These are phyloP conservation scores for Pelvicachromis taeniatus DNA, from an alignment of 2,113 vertebrate species.

Conservation along the genomic window DNA sequence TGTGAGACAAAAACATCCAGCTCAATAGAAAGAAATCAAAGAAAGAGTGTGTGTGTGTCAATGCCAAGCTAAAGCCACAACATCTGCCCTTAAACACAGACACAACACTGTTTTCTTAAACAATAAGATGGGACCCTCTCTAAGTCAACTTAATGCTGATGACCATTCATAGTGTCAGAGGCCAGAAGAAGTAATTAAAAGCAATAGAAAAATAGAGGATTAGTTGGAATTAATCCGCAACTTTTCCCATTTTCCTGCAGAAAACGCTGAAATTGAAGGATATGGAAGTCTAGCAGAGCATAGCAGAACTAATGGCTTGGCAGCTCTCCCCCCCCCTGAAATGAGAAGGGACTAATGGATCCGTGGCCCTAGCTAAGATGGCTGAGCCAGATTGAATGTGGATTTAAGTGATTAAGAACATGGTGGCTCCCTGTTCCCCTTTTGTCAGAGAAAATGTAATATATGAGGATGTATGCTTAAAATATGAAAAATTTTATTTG, in stretches of 20 bases:
- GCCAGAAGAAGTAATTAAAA: constrained; percentile 65
- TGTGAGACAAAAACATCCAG: constrained; percentile 16
- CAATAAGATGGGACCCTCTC: background rate
- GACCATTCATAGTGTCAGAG: constrained; percentile 53
- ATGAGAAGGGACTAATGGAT: constrained; percentile 64
- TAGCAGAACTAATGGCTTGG: constrained; percentile 64
- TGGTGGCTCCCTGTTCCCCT: background rate
- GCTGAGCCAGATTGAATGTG: constrained; percentile 60
- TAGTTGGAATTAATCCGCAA: constrained; percentile 65
- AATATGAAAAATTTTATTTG: constrained; percentile 16
- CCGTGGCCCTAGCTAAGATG: constrained; percentile 46
- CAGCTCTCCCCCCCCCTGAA: constrained; percentile 32
- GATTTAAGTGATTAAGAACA: constrained; percentile 64
- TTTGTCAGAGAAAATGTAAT: constrained; percentile 50
- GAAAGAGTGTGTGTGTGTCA: background rate
- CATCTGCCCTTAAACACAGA: background rate
- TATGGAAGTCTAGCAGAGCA: constrained; percentile 60
- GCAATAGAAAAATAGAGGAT: constrained; percentile 58
- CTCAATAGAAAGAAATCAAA: background rate
- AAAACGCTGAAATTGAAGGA: constrained; percentile 55
- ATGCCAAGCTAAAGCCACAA: background rate
- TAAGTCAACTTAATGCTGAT: constrained; percentile 42
- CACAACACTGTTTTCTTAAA: background rate
- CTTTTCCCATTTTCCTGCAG: constrained; percentile 58
- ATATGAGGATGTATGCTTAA: constrained; percentile 40